These are phyloP conservation scores for Copidosoma aretas DNA, from an alignment of 2,888 invertebrate genomes.

Conservation along the genomic window DNA sequence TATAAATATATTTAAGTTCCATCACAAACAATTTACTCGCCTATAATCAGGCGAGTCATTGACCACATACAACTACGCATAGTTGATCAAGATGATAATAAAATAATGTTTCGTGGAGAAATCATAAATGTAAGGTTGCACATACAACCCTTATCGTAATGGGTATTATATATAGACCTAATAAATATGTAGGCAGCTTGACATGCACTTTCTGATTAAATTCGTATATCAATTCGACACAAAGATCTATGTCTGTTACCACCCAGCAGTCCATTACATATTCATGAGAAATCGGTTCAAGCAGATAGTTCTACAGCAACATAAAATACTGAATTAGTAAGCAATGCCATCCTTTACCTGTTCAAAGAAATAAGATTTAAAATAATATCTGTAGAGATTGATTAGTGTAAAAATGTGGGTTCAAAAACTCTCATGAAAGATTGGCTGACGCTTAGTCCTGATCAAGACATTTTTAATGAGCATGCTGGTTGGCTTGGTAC, in stretches of 20 bases:
- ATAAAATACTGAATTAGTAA: slow-evolving; percentile 5
- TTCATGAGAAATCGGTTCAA: slow-evolving; percentile 3
- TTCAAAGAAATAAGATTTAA: not conserved
- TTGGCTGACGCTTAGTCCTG: not conserved
- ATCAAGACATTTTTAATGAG: not conserved
- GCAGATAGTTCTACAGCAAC: slow-evolving; percentile 12
- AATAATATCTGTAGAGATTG: not conserved
- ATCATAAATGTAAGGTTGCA: slow-evolving; percentile 42
- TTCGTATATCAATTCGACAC: slow-evolving; percentile 37
- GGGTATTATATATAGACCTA: not conserved
- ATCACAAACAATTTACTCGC: slow-evolving; percentile 42
- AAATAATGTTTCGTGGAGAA: slow-evolving; percentile 44
- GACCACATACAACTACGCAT: slow-evolving; percentile 41
- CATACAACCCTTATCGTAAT: not conserved
- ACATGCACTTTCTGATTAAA: slow-evolving; percentile 32
- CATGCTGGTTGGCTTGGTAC: not conserved
- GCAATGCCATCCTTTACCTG: slow-evolving; percentile 34
- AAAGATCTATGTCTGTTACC: slow-evolving; percentile 36
- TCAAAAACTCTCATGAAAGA: not conserved
- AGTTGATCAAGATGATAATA: slow-evolving; percentile 42
- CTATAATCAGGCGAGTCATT: slow-evolving; percentile 38
- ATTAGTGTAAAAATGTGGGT: slow-evolving; percentile 4
- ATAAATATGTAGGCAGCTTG: not conserved
- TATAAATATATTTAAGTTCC: slow-evolving; percentile 53
- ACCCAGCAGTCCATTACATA: slow-evolving; percentile 33